Conservation (phyloP, 1,140 invertebrate species). For the Metopolophium dirhodum region DNA sequence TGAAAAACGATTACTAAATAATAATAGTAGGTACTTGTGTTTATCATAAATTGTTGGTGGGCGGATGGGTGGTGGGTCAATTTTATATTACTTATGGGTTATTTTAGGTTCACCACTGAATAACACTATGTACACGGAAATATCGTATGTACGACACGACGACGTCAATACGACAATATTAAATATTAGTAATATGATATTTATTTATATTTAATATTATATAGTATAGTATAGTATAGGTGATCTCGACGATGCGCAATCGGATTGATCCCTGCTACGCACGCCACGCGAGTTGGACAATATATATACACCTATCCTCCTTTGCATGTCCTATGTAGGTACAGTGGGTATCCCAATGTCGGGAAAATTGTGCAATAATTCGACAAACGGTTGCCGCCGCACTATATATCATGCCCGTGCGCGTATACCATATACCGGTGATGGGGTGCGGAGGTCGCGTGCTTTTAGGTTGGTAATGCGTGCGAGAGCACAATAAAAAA, state of each 20-base stretch:
- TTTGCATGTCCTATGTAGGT: not conserved
- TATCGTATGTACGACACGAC: not conserved
- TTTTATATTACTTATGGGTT: too few species aligned
- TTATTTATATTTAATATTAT: too few species aligned
- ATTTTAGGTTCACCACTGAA: too few species aligned
- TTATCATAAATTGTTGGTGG: too few species aligned
- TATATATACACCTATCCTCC: not conserved
- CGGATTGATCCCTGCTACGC: not conserved
- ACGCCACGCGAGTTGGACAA: not conserved
- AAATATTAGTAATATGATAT: not conserved
- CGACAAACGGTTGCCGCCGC: not conserved
- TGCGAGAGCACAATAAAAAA: slow-evolving; percentile 19
- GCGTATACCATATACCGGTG: not conserved
- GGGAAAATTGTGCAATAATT: not conserved
- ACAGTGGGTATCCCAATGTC: not conserved
- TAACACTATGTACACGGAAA: not conserved
- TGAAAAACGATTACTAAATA: too few species aligned
- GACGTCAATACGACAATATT: not conserved
- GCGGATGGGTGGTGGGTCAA: too few species aligned
- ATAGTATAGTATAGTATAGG: too few species aligned
- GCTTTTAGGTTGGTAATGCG: slow-evolving; percentile 40
- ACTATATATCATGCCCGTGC: not conserved
- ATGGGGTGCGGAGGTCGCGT: not conserved
- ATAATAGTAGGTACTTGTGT: too few species aligned
- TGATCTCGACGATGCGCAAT: not conserved